Evolutionary conservation across 1,140 invertebrate species (phyloP).

Genomic region (Pseudomyrmex pallidus): DNA sequence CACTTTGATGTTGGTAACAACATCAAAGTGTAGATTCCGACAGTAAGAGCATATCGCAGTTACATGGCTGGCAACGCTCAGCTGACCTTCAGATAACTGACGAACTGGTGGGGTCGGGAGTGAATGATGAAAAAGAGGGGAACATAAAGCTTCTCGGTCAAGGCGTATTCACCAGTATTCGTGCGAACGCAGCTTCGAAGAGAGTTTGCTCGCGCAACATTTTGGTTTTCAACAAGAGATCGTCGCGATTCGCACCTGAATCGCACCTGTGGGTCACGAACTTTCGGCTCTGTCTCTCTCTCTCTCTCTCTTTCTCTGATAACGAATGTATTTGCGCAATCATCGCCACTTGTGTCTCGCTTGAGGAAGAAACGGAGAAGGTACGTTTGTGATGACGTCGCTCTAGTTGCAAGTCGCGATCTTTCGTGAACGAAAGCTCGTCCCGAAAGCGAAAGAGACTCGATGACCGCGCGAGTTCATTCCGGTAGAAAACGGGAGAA

Average conservation of each 20-base stretch:
- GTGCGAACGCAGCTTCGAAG: conserved; percentile 46
- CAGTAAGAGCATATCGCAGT: background rate
- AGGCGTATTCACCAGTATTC: conserved; percentile 59
- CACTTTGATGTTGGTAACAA: too few species aligned
- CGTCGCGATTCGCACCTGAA: background rate
- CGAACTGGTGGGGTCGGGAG: conserved; percentile 10
- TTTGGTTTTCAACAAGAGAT: background rate
- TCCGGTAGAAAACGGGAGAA: background rate
- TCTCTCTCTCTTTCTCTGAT: too few species aligned
- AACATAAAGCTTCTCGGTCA: conserved; percentile 56
- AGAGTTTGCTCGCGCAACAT: conserved; percentile 13
- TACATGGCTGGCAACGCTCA: conserved; percentile 3
- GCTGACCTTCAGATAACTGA: conserved; percentile 16
- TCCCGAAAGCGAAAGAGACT: background rate
- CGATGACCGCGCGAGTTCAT: background rate
- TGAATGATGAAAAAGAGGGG: conserved; percentile 32
- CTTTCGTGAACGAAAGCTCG: background rate
- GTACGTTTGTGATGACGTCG: conserved; percentile 35
- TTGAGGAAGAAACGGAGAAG: conserved; percentile 12
- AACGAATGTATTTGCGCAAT: background rate
- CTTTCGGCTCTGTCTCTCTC: too few species aligned
- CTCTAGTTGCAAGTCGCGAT: too few species aligned
- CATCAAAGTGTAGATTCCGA: background rate
- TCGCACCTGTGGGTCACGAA: background rate
- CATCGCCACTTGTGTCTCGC: background rate